Evolutionary conservation across 2,797 vertebrate species (phyloP).

Genomic region (Hyperoplus immaculatus): DNA sequence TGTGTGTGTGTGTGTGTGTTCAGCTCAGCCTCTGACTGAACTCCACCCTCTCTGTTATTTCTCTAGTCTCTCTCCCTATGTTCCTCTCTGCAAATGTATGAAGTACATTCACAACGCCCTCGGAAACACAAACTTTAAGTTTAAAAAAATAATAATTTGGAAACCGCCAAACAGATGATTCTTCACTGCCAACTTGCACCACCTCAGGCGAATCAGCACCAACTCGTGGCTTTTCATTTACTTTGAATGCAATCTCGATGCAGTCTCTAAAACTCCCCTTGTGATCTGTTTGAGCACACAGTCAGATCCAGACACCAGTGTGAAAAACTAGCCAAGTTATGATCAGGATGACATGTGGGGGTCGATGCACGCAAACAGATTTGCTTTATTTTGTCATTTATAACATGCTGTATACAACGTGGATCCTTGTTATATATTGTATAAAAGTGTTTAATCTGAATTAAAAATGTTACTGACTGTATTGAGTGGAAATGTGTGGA

Average conservation of each 20-base stretch:
- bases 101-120: neutral
- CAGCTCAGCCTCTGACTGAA: conserved; percentile 3
- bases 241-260: neutral
- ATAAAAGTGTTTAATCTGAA: no score
- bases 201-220: neutral
- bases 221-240: neutral
- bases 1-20: conserved; percentile 7
- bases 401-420: neutral
- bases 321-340: neutral
- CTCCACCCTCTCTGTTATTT: neutral
- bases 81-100: neutral
- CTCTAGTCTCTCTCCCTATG: neutral
- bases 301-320: neutral
- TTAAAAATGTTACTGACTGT: no score
- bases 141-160: neutral
- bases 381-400: neutral
- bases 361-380: neutral
- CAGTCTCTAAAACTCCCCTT: neutral
- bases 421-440: neutral
- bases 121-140: neutral
- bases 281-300: neutral
- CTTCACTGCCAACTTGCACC: no score
- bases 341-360: neutral
- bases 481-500: no score
- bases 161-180: neutral